These are phyloP conservation scores for Stegana nigrithorax DNA, from an alignment of 2,888 invertebrate genomes.

Conservation along the genomic window DNA sequence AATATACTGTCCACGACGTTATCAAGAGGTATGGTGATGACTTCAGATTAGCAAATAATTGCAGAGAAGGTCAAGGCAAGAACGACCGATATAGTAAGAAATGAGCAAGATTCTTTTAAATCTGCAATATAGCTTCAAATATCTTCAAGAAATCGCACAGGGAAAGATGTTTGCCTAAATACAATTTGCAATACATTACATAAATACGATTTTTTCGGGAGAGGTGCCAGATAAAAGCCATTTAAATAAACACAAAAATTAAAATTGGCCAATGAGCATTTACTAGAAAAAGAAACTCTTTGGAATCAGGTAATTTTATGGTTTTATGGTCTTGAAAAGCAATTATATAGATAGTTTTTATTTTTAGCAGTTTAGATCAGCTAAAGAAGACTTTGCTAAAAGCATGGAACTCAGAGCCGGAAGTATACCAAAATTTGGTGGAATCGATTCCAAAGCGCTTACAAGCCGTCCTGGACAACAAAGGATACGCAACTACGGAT, in stretches of 20 bases:
- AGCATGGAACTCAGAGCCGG: constrained; percentile 21
- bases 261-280: too few relatives aligned
- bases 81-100: constrained; percentile 6
- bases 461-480: constrained; percentile 12
- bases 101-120: constrained; percentile 14
- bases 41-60: constrained; percentile 21
- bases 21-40: constrained; percentile 17
- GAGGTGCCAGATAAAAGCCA: too few relatives aligned
- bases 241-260: too few relatives aligned
- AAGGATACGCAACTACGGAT: constrained; percentile 14
- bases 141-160: too few relatives aligned
- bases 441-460: constrained; percentile 21
- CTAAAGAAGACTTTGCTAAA: constrained; percentile 13
- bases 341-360: too few relatives aligned
- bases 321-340: too few relatives aligned
- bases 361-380: constrained; percentile 9
- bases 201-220: too few relatives aligned
- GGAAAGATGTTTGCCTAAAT: too few relatives aligned
- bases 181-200: too few relatives aligned
- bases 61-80: constrained; percentile 21
- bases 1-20: background rate
- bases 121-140: too few relatives aligned
- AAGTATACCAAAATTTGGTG: constrained; percentile 24
- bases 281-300: too few relatives aligned
- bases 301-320: too few relatives aligned